Percentiles rank a stretch among this genome's conserved stretches.
Conservation (phyloP, 1,140 invertebrate species). For the Drosophila azteca region DNA sequence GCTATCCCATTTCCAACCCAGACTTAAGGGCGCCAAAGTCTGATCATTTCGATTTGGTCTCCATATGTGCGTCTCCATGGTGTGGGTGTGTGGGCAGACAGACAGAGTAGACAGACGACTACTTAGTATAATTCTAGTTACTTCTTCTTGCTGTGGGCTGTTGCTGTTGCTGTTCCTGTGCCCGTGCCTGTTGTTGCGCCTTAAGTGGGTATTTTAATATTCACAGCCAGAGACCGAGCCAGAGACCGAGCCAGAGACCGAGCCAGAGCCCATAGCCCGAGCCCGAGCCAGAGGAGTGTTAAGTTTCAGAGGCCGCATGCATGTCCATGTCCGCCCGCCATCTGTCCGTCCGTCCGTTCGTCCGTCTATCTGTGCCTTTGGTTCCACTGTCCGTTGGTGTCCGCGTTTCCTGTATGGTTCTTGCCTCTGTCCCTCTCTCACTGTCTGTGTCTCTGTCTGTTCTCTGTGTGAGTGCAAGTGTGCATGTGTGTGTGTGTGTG, state of each 20-base stretch:
- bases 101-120: neutral
- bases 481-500: conserved; percentile 16
- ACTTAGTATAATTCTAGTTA: conserved; percentile 38
- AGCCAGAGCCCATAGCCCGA: conserved; percentile 26
- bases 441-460: neutral
- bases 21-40: conserved; percentile 14
- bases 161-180: conserved; percentile 22
- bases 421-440: conserved; percentile 6
- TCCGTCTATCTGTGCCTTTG: neutral
- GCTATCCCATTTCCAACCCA: conserved; percentile 7
- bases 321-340: conserved; percentile 20
- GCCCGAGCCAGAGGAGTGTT: conserved; percentile 61
- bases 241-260: conserved; percentile 44
- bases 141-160: conserved; percentile 4
- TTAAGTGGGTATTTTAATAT: conserved; percentile 81
- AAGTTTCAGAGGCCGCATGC: conserved; percentile 73
- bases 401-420: conserved; percentile 65
- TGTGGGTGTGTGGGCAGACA: neutral
- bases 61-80: conserved; percentile 2
- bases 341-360: conserved; percentile 3
- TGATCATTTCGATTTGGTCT: conserved; percentile 5
- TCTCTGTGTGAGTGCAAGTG: neutral
- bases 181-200: conserved; percentile 55
- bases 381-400: conserved; percentile 37
- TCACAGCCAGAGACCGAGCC: conserved; percentile 62